Evolutionary conservation across 1,140 invertebrate genomes (phyloP).

Genomic region (Macrobrachium rosenbergii): DNA sequence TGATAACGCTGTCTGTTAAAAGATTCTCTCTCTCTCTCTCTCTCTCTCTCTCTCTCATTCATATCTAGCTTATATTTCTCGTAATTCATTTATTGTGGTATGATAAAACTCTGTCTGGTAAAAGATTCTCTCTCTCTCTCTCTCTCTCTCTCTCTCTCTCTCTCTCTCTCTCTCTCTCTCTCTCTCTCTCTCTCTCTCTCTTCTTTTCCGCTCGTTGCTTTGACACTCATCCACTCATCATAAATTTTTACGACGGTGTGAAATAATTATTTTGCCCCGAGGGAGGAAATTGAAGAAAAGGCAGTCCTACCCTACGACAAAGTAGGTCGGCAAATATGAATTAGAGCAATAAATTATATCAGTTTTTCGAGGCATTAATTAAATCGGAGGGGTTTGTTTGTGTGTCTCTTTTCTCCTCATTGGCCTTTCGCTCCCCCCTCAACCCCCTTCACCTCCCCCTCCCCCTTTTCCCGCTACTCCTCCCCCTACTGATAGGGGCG

Average conservation of each 20-base stretch:
- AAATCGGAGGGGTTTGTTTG: not conserved
- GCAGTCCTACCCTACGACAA: too few species aligned
- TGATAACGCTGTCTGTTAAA: too few species aligned
- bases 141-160: not conserved
- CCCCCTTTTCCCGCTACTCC: not conserved
- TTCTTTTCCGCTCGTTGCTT: not conserved
- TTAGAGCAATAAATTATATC: too few species aligned
- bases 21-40: not conserved
- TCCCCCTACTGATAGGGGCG: not conserved
- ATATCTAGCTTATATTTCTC: too few species aligned
- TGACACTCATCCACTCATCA: not conserved
- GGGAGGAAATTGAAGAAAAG: too few species aligned
- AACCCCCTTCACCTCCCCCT: not conserved
- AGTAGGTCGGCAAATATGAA: too few species aligned
- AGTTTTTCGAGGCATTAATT: too few species aligned
- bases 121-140: not conserved
- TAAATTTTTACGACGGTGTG: too few species aligned
- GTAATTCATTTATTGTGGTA: too few species aligned
- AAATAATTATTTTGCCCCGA: too few species aligned
- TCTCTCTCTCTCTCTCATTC: not conserved
- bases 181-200: not conserved
- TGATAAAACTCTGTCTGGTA: too few species aligned
- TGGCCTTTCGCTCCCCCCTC: not conserved
- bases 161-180: not conserved
- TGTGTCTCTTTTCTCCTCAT: not conserved